Percentiles rank a stretch among this genome's conserved stretches.
Evolutionary conservation across 1,140 invertebrate species (phyloP).

Genomic region (Drosophila ercepeae): DNA sequence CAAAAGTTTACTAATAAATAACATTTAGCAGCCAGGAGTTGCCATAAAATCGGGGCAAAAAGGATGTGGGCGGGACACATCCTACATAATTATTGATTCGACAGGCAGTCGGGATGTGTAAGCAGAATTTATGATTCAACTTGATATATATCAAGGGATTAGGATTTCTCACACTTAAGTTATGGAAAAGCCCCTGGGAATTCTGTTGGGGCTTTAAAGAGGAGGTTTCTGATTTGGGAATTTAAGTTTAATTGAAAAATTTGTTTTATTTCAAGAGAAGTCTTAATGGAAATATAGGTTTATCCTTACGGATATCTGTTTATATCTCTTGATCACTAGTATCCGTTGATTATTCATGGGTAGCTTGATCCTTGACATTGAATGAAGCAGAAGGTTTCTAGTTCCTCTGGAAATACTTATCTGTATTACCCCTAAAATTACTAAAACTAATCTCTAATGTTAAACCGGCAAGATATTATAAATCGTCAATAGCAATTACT

Average conservation of each 20-base stretch:
- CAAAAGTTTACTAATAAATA: slow-evolving; percentile 80
- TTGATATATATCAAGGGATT: slow-evolving; percentile 29
- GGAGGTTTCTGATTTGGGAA: not conserved
- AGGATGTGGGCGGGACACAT: slow-evolving; percentile 34
- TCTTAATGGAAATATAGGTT: too few relatives aligned
- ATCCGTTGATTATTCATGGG: too few relatives aligned
- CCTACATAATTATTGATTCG: slow-evolving; percentile 63
- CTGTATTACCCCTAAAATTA: too few relatives aligned
- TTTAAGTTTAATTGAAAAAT: not conserved
- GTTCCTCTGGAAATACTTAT: too few relatives aligned
- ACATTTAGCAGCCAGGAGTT: slow-evolving; percentile 63
- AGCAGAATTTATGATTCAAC: slow-evolving; percentile 55
- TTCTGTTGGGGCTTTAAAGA: too few relatives aligned
- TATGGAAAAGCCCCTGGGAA: not conserved
- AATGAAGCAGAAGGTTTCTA: too few relatives aligned
- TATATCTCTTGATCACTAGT: too few relatives aligned
- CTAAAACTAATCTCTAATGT: too few relatives aligned
- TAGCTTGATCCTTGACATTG: too few relatives aligned
- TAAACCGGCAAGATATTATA: too few relatives aligned
- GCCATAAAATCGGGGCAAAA: slow-evolving; percentile 21
- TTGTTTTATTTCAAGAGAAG: too few relatives aligned
- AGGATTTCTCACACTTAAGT: not conserved
- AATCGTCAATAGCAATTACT: not conserved
- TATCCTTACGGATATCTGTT: too few relatives aligned
- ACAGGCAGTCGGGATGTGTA: slow-evolving; percentile 37